Conservation (phyloP, 2,797 vertebrate genomes). For the Oreortyx pictus region DNA sequence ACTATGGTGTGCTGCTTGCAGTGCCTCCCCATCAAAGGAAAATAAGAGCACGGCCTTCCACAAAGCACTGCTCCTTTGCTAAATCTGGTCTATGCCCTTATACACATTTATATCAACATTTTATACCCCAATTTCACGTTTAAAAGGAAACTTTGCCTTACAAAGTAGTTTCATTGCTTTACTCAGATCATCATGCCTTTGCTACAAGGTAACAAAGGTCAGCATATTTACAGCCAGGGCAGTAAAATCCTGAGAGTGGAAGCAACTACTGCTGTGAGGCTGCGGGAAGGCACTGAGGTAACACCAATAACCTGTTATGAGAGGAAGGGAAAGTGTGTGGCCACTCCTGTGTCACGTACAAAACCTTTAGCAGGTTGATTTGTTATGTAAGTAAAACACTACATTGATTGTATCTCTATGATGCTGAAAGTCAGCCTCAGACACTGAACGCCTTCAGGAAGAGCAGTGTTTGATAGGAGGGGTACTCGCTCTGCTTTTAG, state of each 20-base stretch:
- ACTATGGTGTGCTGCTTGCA: not conserved
- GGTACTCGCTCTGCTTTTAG: not conserved
- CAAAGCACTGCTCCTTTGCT: not conserved
- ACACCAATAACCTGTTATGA: not conserved
- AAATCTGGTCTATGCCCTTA: not conserved
- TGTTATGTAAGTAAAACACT: not conserved
- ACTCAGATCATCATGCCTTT: not conserved
- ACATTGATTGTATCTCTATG: not conserved
- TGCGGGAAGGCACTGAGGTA: not conserved
- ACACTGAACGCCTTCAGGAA: not conserved
- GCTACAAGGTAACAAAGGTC: not conserved
- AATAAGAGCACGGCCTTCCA: accelerated
- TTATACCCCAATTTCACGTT: not conserved
- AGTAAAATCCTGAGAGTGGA: not conserved
- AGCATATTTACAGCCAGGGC: accelerated
- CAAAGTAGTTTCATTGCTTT: not conserved
- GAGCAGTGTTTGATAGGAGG: not conserved
- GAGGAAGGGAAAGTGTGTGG: not conserved
- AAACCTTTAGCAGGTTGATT: slow-evolving; percentile 25
- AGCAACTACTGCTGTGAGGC: not conserved
- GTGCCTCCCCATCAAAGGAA: not conserved
- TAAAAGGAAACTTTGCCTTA: not conserved
- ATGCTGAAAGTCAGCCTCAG: slow-evolving; percentile 4
- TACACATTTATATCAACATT: not conserved
- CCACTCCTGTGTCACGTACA: not conserved